A percentile compares a stretch with the other conserved stretches of the same genome.
Conservation (phyloP, 2,888 invertebrate genomes). For the Choristoneura rosaceana region DNA sequence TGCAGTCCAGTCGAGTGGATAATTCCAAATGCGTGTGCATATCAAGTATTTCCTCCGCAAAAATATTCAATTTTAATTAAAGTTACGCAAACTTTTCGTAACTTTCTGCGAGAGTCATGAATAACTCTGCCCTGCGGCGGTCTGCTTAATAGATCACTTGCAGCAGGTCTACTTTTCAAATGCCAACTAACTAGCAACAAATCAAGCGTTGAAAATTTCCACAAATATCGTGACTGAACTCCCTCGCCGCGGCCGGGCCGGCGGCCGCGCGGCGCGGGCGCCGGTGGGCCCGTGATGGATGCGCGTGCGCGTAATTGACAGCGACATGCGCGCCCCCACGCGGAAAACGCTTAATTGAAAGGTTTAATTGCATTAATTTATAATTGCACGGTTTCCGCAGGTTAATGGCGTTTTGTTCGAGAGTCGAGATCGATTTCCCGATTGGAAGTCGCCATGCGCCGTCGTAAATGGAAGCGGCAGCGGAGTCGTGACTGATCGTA, state of each 20-base stretch:
- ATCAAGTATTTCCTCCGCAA: background rate
- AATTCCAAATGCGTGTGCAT: background rate
- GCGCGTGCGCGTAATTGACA: constrained; percentile 43
- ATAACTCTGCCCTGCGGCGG: background rate
- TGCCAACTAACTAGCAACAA: constrained; percentile 32
- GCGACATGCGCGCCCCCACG: constrained; percentile 38
- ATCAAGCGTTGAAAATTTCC: constrained; percentile 34
- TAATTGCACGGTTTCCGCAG: constrained; percentile 17
- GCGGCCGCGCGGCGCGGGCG: constrained; percentile 21
- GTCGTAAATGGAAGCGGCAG: constrained; percentile 13
- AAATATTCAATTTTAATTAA: constrained; percentile 1
- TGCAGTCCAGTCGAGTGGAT: background rate
- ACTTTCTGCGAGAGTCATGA: background rate
- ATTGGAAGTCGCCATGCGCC: constrained; percentile 9
- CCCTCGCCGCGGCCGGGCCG: background rate
- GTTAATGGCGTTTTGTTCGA: constrained; percentile 23
- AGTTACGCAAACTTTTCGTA: constrained; percentile 5
- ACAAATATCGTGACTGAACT: constrained; percentile 36
- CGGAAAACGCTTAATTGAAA: constrained; percentile 15
- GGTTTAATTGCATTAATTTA: constrained; percentile 30
- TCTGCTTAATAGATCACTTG: constrained; percentile 27
- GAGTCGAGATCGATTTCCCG: constrained; percentile 3
- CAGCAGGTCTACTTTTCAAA: constrained; percentile 25
- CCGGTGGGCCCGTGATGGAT: constrained; percentile 30
- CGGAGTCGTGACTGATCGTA: constrained; percentile 25